These are phyloP conservation scores for Atractosteus spatula DNA, from an alignment of 2,113 vertebrate genomes.

Conservation along the genomic window DNA sequence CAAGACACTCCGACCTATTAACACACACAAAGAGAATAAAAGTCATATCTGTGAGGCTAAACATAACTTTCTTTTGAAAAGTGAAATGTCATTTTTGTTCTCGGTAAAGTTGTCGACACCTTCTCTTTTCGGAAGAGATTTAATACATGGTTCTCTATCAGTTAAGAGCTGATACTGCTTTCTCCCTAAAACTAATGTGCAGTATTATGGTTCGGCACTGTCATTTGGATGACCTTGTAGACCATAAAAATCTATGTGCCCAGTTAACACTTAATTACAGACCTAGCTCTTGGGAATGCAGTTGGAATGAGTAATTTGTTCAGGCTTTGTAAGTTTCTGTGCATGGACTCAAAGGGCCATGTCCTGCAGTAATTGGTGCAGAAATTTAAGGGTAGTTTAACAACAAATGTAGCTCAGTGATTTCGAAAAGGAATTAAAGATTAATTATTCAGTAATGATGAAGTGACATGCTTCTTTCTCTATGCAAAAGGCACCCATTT, in stretches of 20 bases:
- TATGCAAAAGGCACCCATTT: not conserved
- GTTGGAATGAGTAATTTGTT: not conserved
- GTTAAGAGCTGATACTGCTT: no score
- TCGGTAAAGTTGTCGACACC: no score
- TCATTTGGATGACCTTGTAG: slow-evolving; percentile 1
- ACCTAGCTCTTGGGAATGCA: slow-evolving; percentile 1
- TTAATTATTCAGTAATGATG: slow-evolving; percentile 20
- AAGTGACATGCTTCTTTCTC: not conserved
- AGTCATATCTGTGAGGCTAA: no score
- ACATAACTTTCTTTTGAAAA: no score
- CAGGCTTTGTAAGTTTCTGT: not conserved
- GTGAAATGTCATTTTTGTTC: no score
- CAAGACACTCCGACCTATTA: no score
- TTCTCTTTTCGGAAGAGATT: no score
- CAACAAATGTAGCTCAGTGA: not conserved
- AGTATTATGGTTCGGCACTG: not conserved
- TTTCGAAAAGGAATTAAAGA: slow-evolving; percentile 10
- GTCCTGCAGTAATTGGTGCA: slow-evolving; percentile 2
- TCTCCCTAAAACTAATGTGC: no score
- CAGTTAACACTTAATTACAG: not conserved
- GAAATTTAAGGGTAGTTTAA: slow-evolving; percentile 16
- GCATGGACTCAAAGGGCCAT: not conserved
- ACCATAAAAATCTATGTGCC: not conserved
- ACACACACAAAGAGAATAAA: no score
- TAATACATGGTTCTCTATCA: no score